Conservation (phyloP, 2,888 invertebrate genomes). For the Cenopis cana region DNA sequence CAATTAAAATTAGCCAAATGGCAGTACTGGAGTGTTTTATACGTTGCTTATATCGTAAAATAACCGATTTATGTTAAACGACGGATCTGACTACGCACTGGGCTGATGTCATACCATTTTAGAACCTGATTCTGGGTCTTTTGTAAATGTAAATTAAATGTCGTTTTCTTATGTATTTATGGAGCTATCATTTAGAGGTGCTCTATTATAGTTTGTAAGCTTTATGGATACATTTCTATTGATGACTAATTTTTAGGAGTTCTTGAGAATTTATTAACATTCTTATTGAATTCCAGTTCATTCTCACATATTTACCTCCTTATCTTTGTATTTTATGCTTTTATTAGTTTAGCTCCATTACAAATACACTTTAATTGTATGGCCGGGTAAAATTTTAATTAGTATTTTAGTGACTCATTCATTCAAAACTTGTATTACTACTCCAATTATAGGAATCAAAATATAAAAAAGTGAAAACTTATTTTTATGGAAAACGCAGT, state of each 20-base stretch:
- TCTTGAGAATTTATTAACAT: no score
- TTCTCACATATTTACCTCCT: no score
- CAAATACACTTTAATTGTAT: no score
- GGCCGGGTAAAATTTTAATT: no score
- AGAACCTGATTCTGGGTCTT: slow-evolving; percentile 48
- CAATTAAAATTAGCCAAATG: slow-evolving; percentile 79
- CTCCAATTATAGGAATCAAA: no score
- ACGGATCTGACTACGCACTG: slow-evolving; percentile 53
- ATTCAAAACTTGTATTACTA: no score
- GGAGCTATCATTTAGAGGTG: slow-evolving; percentile 19
- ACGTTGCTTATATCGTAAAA: slow-evolving; percentile 69
- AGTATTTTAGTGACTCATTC: no score
- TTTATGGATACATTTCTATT: slow-evolving; percentile 15
- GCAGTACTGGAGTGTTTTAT: slow-evolving; percentile 72
- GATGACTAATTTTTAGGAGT: not conserved
- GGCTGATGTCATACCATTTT: slow-evolving; percentile 54
- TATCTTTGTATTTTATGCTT: no score
- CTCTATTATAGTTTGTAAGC: slow-evolving; percentile 28
- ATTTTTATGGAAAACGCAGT: not conserved
- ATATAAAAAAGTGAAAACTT: not conserved
- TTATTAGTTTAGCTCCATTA: no score
- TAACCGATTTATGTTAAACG: slow-evolving; percentile 70
- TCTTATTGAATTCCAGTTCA: no score
- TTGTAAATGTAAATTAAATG: slow-evolving; percentile 41
- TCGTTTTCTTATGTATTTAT: slow-evolving; percentile 29